Evolutionary conservation across 2,888 invertebrate genomes (phyloP), one percentile per base, ranked within the genome.

Genomic region (Linnaemya tessellans): DNA sequence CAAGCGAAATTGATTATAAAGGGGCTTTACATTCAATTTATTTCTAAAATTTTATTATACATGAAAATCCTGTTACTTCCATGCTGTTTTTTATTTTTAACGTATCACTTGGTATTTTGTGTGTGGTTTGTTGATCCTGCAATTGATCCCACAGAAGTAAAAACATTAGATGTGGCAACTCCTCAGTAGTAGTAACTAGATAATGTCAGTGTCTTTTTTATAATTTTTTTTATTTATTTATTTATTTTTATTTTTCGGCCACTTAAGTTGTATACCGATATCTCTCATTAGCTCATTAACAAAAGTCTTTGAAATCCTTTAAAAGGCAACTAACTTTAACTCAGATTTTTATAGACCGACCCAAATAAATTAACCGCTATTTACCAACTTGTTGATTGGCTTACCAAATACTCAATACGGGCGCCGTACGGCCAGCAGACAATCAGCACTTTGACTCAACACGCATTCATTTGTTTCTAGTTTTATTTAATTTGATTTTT

Each of bases 321-420:
- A 79, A 20, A 64, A 43, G 62, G 64, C 64, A 51, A 43, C 46
- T 49, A 8, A 60, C 43, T 30, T 20, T 64, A 18, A 73, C 3
- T 18, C 13, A 8, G 18, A 15, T n/a, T 30, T 11, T 70, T 20
- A 49, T 49, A 54, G 54, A 56, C 64, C 49, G 54, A 56, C 64
- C 49, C 13, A 15, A 62, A 62, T 35, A 67, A 74, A 77, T 38
- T 49, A 65, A 67, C 65, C 71, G 78, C 51, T 73, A 51, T 73
- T 73, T 22, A 64, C 7, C 30, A 80, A 73, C 65, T 73, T 80
- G 65, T 41, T 43, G 41, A 49, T 65, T 58, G 58, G 80, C 62
- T 65, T 65, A 18, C 41, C 80, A 58, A 73, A 73, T 10, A 46
- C 79, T 71, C n/a, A 80, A 70, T 65, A 54, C 77, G 74, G 25